A percentile compares a stretch with the other conserved stretches of the same genome.
These are phyloP conservation scores for Hypsibius dujardini DNA, from an alignment of 1,140 invertebrate genomes.

Conservation along the genomic window DNA sequence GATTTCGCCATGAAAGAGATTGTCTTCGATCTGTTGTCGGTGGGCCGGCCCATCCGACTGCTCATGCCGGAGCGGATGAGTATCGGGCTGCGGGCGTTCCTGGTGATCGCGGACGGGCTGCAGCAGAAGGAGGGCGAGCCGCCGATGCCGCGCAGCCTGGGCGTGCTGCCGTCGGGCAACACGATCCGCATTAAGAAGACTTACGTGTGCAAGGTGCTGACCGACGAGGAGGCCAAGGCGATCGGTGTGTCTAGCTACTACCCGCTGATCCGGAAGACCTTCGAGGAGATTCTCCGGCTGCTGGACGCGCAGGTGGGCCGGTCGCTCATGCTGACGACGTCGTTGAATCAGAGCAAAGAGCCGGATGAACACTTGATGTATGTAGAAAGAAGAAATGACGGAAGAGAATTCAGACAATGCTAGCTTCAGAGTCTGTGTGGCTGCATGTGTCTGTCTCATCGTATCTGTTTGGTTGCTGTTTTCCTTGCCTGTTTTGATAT, in stretches of 20 bases:
- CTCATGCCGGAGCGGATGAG: constrained; percentile 94
- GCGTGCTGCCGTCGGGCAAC: constrained; percentile 78
- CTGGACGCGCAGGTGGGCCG: constrained; percentile 89
- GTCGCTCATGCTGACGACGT: constrained; percentile 82
- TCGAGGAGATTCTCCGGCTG: constrained; percentile 83
- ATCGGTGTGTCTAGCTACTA: constrained; percentile 95
- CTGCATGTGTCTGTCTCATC: not conserved
- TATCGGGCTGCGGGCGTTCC: constrained; percentile 83
- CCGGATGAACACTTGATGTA: constrained; percentile 21
- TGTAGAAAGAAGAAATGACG: not conserved
- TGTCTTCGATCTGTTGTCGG: constrained; percentile 88
- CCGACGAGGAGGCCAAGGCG: constrained; percentile 77
- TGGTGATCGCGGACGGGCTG: constrained; percentile 91
- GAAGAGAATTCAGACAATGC: not conserved
- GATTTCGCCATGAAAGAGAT: constrained; percentile 98
- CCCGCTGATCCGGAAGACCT: constrained; percentile 76
- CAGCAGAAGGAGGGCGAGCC: constrained; percentile 98
- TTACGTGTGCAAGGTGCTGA: constrained; percentile 81
- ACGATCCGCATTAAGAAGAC: constrained; percentile 88
- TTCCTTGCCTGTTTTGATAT: not conserved
- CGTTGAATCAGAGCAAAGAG: constrained; percentile 77
- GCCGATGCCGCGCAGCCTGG: constrained; percentile 85
- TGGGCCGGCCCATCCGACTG: constrained; percentile 80
- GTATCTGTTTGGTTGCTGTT: not conserved
- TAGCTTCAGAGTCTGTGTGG: not conserved